phyloP scores from a whole-genome alignment of 1,140 invertebrate genomes.

The Heliconius melpomene region DNA sequence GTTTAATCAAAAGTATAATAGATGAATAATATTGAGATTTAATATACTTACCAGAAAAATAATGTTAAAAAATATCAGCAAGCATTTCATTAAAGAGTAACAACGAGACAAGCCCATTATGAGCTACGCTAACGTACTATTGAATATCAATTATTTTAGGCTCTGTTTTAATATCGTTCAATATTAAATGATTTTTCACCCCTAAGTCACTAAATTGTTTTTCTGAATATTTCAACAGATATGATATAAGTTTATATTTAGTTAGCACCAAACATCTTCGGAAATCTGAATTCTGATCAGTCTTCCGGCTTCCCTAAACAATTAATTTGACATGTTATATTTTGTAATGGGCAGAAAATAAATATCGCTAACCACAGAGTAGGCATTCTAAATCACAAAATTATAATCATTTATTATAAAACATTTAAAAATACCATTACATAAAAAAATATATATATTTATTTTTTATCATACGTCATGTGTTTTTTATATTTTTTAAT shows the following conservation, averaged over 20 bases:
- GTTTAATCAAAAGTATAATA: background rate
- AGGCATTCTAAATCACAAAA: background rate
- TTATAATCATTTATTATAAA: no score
- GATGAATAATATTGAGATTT: background rate
- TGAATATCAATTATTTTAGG: background rate
- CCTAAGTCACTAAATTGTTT: background rate
- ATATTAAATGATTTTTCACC: background rate
- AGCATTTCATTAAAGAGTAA: conserved; percentile 73
- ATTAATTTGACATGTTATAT: background rate
- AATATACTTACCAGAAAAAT: conserved; percentile 64
- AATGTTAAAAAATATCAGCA: conserved; percentile 69
- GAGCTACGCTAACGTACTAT: background rate
- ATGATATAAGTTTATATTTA: conserved; percentile 31
- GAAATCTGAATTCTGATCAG: background rate
- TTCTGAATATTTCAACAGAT: background rate
- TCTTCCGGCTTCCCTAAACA: conserved; percentile 5
- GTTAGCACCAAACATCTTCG: conserved; percentile 27
- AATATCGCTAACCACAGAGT: background rate
- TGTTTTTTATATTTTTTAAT: no score
- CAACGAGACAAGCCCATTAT: conserved; percentile 70
- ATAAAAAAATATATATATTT: no score
- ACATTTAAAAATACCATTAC: no score
- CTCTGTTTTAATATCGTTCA: background rate
- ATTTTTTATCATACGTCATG: no score
- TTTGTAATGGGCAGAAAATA: background rate